Percentiles rank a stretch among this genome's conserved stretches.
phyloP scores from a whole-genome alignment of 2,113 vertebrate genomes.

The Silurus meridionalis region DNA sequence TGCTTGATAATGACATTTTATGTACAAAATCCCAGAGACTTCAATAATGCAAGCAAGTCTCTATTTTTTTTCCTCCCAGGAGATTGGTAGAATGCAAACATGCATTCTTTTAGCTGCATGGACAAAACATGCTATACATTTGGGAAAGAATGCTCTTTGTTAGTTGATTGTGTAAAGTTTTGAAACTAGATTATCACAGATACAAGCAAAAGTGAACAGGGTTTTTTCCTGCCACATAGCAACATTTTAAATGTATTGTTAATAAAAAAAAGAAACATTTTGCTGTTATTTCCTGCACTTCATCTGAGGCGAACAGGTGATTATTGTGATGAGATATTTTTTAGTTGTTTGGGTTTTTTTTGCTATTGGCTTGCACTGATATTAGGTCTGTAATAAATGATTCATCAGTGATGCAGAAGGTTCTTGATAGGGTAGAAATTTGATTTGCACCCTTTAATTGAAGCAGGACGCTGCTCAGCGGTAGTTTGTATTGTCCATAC shows the following conservation, averaged over 20 bases:
- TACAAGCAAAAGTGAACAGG: background rate
- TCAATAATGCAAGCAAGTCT: background rate
- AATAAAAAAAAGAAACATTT: background rate
- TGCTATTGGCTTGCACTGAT: background rate
- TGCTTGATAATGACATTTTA: background rate
- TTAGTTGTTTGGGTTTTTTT: background rate
- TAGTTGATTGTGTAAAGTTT: background rate
- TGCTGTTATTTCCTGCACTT: background rate
- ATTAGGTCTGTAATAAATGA: constrained; percentile 10
- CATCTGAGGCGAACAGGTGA: background rate
- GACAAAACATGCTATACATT: constrained; percentile 21
- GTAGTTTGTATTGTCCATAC: constrained; percentile 38
- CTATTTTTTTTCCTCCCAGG: background rate
- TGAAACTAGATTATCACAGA: background rate
- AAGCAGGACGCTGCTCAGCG: constrained; percentile 32
- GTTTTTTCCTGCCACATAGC: background rate
- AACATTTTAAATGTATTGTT: background rate
- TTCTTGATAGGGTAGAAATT: constrained; percentile 20
- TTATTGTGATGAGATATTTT: background rate
- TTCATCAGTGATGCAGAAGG: constrained; percentile 1
- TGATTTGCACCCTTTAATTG: constrained; percentile 52
- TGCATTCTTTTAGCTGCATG: constrained; percentile 22
- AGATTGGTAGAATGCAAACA: constrained; percentile 26
- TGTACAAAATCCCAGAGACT: background rate
- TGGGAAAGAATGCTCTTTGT: background rate